Evolutionary conservation across 2,888 invertebrate species (phyloP), one percentile per base, ranked within the genome.

Genomic region (Diplolepis rosae): DNA sequence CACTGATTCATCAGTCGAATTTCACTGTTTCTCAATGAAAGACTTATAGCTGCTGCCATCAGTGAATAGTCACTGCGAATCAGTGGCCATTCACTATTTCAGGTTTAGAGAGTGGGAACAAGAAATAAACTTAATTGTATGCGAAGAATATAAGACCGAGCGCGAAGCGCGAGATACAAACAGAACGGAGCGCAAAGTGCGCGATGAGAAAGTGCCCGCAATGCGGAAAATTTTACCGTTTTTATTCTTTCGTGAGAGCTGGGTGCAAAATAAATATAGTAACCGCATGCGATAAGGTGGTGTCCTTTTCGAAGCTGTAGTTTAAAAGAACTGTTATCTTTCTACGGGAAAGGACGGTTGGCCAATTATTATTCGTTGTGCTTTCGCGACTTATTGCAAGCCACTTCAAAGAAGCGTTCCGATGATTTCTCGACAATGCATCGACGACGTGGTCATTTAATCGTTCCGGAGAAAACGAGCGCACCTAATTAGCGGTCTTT

Each of bases 391-490:
- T 65, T n/a, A n/a, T n/a, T 66, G 22, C 50, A 50, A 66, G 72
- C 66, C 66, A 54, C 66, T 52, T 48, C 65, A 39, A 39, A 45
- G 48, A 48, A 69, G 66, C 48, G 45, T 42, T 42, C 45, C 51
- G 67, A 73, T 66, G 73, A 74, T 70, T 77, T 74, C 72, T 69
- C 68, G 72, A 71, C 74, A 77, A 77, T 76, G 65, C 66, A n/a
- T 27, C 70, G 65, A 52, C 70, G 48, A 65, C 66, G 66, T 65
- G 69, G 70, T 61, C 61, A 45, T 48, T 74, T 72, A 71, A 76
- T 74, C 70, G 56, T 65, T 66, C 52, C 18, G 39, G 65, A 61
- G 72, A 68, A 73, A 76, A 76, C 72, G 72, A 32, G 69, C 45
- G 65, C 56, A 65, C 69, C 69, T 69, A 71, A 74, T 71, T 71